phyloP scores from a whole-genome alignment of 2,888 invertebrate species.

The Achlya flavicornis region DNA sequence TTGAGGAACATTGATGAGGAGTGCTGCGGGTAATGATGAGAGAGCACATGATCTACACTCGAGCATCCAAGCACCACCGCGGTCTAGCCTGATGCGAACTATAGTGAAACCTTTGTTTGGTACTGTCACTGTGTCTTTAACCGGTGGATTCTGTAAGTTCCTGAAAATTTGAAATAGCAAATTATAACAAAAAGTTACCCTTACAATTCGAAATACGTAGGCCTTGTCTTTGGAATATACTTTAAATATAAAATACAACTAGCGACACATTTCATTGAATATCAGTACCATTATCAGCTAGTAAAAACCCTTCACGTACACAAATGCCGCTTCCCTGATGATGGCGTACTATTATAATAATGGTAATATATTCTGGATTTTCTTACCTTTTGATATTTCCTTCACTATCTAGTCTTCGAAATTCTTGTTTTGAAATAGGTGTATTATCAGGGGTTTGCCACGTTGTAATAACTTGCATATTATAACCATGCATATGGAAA shows the following conservation, averaged over 20 bases:
- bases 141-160: conserved; percentile 78
- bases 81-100: conserved; percentile 79
- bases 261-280: too few species aligned
- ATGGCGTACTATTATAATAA: background rate
- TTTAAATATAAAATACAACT: too few species aligned
- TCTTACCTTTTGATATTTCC: conserved; percentile 65
- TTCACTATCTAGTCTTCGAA: conserved; percentile 58
- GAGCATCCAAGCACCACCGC: conserved; percentile 80
- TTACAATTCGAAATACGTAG: too few species aligned
- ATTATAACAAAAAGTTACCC: background rate
- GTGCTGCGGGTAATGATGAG: conserved; percentile 69
- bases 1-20: conserved; percentile 75
- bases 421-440: conserved; percentile 68
- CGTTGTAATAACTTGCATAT: conserved; percentile 77
- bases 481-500: conserved; percentile 85
- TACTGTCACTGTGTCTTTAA: conserved; percentile 85
- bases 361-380: background rate
- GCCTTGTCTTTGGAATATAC: too few species aligned
- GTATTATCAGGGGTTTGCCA: conserved; percentile 58
- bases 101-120: conserved; percentile 86
- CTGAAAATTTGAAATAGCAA: conserved; percentile 49
- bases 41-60: conserved; percentile 74
- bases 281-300: too few species aligned
- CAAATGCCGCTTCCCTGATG: too few species aligned
- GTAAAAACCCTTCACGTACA: too few species aligned